Conservation (phyloP, 1,140 invertebrate genomes). For the Saxidomus purpurata region DNA sequence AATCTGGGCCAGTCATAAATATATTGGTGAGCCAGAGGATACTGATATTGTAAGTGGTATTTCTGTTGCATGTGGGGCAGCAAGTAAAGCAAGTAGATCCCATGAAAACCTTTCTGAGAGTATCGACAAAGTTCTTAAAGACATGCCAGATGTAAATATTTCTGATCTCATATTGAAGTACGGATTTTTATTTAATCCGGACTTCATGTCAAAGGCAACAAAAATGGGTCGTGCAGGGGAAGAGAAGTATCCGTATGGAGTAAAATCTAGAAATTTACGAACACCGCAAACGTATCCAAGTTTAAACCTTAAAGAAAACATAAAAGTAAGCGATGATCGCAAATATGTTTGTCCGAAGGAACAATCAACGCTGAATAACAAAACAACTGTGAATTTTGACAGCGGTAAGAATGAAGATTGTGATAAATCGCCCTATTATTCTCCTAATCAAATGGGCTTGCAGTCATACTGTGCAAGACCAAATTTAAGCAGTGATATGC, state of each 20-base stretch:
- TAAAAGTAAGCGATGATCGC: background rate
- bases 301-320: background rate
- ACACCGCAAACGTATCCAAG: background rate
- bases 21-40: background rate
- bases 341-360: too few relatives aligned
- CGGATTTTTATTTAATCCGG: background rate
- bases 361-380: too few relatives aligned
- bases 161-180: conserved; percentile 12
- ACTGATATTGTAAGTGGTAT: background rate
- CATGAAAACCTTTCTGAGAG: background rate
- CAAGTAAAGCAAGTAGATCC: background rate
- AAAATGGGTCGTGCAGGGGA: too few relatives aligned
- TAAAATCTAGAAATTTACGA: background rate
- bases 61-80: background rate
- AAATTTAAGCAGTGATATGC: too few relatives aligned
- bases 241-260: too few relatives aligned
- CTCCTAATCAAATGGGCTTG: too few relatives aligned
- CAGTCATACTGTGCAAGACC: too few relatives aligned
- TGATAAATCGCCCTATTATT: too few relatives aligned
- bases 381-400: too few relatives aligned
- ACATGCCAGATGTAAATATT: background rate
- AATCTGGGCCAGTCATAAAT: background rate
- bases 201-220: background rate
- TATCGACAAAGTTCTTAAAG: background rate
- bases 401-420: too few relatives aligned